Conservation (phyloP, 2,888 invertebrate genomes). For the Cabera pusaria region DNA sequence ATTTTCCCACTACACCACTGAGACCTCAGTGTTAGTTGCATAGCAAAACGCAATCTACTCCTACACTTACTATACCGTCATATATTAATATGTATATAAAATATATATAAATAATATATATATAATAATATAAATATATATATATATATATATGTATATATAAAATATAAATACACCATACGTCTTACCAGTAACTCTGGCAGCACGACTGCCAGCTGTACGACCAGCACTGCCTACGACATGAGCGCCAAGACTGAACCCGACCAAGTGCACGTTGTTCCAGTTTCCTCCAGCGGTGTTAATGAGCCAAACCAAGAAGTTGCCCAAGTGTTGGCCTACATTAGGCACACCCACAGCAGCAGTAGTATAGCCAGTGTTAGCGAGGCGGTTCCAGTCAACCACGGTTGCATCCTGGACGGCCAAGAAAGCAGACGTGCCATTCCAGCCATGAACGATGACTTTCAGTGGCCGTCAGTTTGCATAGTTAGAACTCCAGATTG, state of each 20-base stretch:
- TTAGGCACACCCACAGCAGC: constrained; percentile 57
- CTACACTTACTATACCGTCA: no score
- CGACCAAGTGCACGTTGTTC: constrained; percentile 68
- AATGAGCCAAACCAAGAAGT: constrained; percentile 66
- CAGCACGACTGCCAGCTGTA: constrained; percentile 36
- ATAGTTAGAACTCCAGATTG: constrained; percentile 51
- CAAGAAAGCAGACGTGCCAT: constrained; percentile 54
- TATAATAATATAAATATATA: no score
- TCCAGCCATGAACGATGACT: constrained; percentile 65
- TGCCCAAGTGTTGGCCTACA: constrained; percentile 60
- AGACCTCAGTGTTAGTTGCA: no score
- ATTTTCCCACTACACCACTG: no score
- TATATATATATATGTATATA: no score
- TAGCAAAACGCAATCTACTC: no score
- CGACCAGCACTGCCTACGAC: constrained; percentile 65
- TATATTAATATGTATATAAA: no score
- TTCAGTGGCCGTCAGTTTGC: constrained; percentile 42
- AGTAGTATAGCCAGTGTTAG: constrained; percentile 44
- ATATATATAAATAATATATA: no score
- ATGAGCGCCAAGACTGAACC: constrained; percentile 76
- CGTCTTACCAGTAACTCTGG: constrained; percentile 59
- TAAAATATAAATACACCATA: no score
- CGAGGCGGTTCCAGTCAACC: constrained; percentile 61
- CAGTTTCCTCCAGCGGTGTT: constrained; percentile 58
- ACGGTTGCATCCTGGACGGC: constrained; percentile 56